Conservation (phyloP, 53 echinoderm and acorn worm species). For the Crossaster papposus region DNA sequence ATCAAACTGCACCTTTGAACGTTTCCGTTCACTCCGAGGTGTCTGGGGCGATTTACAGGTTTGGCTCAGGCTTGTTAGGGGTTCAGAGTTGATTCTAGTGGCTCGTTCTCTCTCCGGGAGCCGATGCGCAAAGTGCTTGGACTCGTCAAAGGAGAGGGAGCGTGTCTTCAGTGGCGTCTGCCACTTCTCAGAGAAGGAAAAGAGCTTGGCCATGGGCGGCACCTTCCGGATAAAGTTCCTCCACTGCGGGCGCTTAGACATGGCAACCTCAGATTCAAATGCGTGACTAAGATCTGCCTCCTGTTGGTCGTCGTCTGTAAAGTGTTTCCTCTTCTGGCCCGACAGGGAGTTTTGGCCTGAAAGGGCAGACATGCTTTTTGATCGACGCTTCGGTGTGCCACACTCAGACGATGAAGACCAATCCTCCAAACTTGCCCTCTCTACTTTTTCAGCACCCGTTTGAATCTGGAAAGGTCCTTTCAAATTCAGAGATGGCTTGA, state of each 20-base stretch:
- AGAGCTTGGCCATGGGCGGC: slow-evolving; percentile 53
- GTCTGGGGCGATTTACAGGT: background rate
- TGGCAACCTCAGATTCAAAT: background rate
- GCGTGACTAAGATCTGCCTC: background rate
- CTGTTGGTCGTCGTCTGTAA: background rate
- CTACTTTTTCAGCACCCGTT: background rate
- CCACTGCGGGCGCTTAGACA: background rate
- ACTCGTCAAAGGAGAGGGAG: slow-evolving; percentile 48
- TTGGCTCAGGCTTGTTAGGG: background rate
- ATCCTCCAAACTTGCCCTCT: background rate
- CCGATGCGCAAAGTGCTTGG: slow-evolving; percentile 14
- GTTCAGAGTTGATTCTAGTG: background rate
- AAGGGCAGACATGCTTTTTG: slow-evolving; percentile 20
- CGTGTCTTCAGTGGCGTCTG: slow-evolving; percentile 39
- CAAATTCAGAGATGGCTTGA: slow-evolving; percentile 17
- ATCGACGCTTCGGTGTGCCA: slow-evolving; percentile 42
- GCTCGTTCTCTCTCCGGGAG: slow-evolving; percentile 16
- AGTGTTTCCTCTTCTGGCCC: slow-evolving; percentile 37
- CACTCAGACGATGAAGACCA: slow-evolving; percentile 7
- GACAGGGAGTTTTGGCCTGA: slow-evolving; percentile 38
- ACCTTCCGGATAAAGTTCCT: slow-evolving; percentile 17
- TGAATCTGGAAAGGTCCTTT: background rate
- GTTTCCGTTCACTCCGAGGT: slow-evolving; percentile 27
- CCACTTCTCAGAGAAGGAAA: slow-evolving; percentile 46
- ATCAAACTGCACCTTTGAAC: slow-evolving; percentile 36